phyloP scores from a whole-genome alignment of 1,140 invertebrate genomes.

The Archivesica marissinica region DNA sequence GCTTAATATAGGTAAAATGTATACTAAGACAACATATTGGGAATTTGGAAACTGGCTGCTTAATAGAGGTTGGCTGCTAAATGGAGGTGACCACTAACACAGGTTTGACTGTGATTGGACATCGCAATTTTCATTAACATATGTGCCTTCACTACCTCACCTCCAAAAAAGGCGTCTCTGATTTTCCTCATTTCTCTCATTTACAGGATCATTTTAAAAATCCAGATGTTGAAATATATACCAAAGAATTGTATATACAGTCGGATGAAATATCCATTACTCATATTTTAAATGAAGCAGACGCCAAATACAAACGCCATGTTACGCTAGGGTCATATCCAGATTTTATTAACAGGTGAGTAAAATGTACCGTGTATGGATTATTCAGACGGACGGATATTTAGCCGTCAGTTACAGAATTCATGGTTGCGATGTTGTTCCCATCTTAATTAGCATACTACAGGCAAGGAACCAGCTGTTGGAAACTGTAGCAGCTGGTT shows the following conservation, averaged over 20 bases:
- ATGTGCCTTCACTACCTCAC: too few species aligned
- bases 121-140: too few species aligned
- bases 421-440: too few species aligned
- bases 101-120: too few species aligned
- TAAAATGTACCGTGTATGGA: background rate
- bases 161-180: too few species aligned
- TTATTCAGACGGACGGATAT: too few species aligned
- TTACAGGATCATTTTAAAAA: slow-evolving; percentile 81
- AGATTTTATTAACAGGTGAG: slow-evolving; percentile 84
- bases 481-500: background rate
- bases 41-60: too few species aligned
- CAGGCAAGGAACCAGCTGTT: background rate
- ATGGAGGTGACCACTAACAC: too few species aligned
- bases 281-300: slow-evolving; percentile 85
- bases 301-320: slow-evolving; percentile 84
- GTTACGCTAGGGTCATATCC: slow-evolving; percentile 90
- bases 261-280: slow-evolving; percentile 87
- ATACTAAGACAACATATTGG: too few species aligned
- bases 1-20: too few species aligned
- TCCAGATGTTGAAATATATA: slow-evolving; percentile 81
- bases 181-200: background rate
- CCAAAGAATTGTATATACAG: slow-evolving; percentile 85
- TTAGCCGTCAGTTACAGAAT: too few species aligned
- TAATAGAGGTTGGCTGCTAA: too few species aligned
- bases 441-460: background rate